Percentiles rank a stretch among this genome's conserved stretches.
Conservation (phyloP, 2,113 vertebrate genomes). For the Empidonax traillii region DNA sequence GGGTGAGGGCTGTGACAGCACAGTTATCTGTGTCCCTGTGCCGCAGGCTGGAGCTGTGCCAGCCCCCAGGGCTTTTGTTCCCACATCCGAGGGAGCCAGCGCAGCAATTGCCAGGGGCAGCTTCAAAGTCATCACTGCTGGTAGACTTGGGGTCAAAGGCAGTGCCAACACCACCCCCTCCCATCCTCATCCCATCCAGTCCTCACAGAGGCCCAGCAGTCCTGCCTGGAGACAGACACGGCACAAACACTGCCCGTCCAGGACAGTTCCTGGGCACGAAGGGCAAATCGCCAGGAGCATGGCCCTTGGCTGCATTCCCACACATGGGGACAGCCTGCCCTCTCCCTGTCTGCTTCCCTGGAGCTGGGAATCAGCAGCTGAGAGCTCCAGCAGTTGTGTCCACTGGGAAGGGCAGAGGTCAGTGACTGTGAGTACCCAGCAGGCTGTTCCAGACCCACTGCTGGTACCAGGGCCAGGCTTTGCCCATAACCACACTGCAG, state of each 20-base stretch:
- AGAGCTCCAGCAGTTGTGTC: not conserved
- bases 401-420: not conserved
- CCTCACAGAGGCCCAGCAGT: not conserved
- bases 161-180: fast-evolving
- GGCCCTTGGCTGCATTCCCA: not conserved
- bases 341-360: not conserved
- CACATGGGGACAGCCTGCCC: fast-evolving
- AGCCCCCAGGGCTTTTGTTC: not conserved
- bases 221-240: not conserved
- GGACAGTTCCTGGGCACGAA: not conserved
- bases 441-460: not conserved
- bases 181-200: not conserved
- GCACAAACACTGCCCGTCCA: not conserved
- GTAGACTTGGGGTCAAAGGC: not conserved
- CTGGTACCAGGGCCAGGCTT: not conserved
- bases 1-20: not conserved
- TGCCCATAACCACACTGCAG: not conserved
- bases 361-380: not conserved
- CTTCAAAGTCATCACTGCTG: not conserved
- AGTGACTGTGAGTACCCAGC: not conserved
- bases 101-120: not conserved
- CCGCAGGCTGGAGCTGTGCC: not conserved
- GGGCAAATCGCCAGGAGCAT: not conserved
- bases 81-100: not conserved
- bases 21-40: not conserved